phyloP scores from a whole-genome alignment of 2,797 vertebrate species.

The Notolabrus celidotus region DNA sequence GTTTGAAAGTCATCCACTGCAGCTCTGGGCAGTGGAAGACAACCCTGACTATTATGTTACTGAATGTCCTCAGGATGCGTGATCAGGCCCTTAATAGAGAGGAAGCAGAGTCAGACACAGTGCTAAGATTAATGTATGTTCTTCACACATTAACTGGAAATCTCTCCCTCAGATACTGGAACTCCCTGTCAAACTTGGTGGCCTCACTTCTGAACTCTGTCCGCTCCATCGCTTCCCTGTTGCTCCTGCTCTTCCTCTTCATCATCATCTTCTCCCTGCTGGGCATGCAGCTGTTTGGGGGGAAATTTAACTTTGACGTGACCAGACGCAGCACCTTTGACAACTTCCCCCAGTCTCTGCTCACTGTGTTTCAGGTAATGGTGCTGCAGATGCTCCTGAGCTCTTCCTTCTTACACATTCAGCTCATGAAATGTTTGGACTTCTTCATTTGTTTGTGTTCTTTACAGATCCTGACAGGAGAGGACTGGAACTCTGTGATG shows the following conservation, averaged over 20 bases:
- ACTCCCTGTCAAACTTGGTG: slow-evolving; percentile 98
- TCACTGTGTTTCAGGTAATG: slow-evolving; percentile 98
- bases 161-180: slow-evolving; percentile 92
- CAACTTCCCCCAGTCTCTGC: slow-evolving; percentile 99
- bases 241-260: slow-evolving; percentile 99
- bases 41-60: slow-evolving; percentile 3
- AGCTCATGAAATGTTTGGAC: too few relatives aligned
- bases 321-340: slow-evolving; percentile 97
- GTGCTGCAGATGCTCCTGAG: too few relatives aligned
- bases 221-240: slow-evolving; percentile 96
- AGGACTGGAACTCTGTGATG: slow-evolving; percentile 99
- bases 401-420: too few relatives aligned
- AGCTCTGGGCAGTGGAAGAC: slow-evolving; percentile 9
- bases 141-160: background rate
- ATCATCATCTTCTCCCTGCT: slow-evolving; percentile 99
- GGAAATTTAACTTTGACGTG: slow-evolving; percentile 99
- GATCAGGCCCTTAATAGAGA: background rate
- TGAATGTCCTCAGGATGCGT: background rate
- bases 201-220: slow-evolving; percentile 97
- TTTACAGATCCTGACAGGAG: slow-evolving; percentile 96
- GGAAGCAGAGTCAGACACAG: background rate
- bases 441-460: background rate
- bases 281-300: slow-evolving; percentile 99
- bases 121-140: background rate
- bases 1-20: slow-evolving; percentile 1